A percentile compares a stretch with the other conserved stretches of the same genome.
phyloP scores from a whole-genome alignment of 2,888 invertebrate genomes.

The Agrenia bidenticulata region DNA sequence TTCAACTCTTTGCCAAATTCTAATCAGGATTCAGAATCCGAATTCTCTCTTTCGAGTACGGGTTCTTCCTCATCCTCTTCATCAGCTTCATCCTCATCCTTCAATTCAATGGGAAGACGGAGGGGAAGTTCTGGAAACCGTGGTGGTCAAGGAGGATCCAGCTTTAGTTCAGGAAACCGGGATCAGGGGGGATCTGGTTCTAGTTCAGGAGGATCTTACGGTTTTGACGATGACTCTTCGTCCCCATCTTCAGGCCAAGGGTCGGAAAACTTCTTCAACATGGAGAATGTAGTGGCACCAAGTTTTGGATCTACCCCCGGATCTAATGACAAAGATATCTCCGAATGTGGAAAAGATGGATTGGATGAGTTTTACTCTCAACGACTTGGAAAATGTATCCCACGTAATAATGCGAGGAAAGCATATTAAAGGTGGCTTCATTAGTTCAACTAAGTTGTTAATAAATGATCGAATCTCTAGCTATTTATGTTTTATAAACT shows the following conservation, averaged over 20 bases:
- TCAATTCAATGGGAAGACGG: no score
- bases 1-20: no score
- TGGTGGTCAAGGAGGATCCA: conserved; percentile 20
- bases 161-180: conserved; percentile 11
- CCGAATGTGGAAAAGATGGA: conserved; percentile 35
- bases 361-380: conserved; percentile 27
- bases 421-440: background rate
- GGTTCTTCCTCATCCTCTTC: background rate
- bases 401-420: background rate
- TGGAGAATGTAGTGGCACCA: background rate
- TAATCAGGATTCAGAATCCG: background rate
- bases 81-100: no score
- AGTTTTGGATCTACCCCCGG: conserved; percentile 2
- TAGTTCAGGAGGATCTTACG: background rate
- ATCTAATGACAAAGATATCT: conserved; percentile 31
- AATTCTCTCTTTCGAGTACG: background rate
- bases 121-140: conserved; percentile 13
- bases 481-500: no score
- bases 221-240: background rate
- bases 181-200: background rate
- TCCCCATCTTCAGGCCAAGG: conserved; percentile 20
- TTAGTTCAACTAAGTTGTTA: no score
- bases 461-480: no score
- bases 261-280: conserved; percentile 8
- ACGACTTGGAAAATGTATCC: conserved; percentile 34